Evolutionary conservation across 2,113 vertebrate species (phyloP).

Genomic region (Thamnaconus septentrionalis): DNA sequence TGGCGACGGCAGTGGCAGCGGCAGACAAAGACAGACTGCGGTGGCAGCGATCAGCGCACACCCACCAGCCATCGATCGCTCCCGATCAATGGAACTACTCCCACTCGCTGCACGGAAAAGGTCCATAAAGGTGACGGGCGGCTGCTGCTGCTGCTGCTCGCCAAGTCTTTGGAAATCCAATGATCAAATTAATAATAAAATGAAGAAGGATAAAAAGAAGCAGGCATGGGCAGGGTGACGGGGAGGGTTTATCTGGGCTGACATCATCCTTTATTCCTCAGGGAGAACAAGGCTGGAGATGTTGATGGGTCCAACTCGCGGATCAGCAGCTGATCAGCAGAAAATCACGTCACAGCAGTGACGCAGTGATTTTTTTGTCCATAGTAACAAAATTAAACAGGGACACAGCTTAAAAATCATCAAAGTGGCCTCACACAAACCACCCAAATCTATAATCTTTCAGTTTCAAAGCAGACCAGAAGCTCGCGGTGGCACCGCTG

Average conservation of each 20-base stretch:
- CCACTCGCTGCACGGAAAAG: constrained; percentile 58
- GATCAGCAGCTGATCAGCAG: neutral
- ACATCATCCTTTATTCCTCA: neutral
- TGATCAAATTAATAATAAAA: constrained; percentile 51
- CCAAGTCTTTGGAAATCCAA: constrained; percentile 52
- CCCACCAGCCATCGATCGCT: constrained; percentile 58
- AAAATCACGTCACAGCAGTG: neutral
- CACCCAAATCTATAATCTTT: too few relatives aligned
- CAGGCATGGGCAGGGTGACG: neutral
- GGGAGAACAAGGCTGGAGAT: neutral
- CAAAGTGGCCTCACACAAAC: too few relatives aligned
- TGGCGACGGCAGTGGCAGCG: constrained; percentile 26
- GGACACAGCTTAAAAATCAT: too few relatives aligned
- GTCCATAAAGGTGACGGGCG: constrained; percentile 65
- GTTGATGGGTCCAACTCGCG: neutral
- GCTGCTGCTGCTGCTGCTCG: constrained; percentile 15
- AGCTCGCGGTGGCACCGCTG: too few relatives aligned
- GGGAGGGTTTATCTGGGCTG: neutral
- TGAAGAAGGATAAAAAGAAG: neutral
- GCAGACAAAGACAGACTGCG: constrained; percentile 63
- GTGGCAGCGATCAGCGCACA: constrained; percentile 63
- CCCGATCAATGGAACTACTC: constrained; percentile 67
- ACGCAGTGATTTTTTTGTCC: too few relatives aligned
- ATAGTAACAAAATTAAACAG: too few relatives aligned
- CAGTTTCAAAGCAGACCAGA: too few relatives aligned